Conservation (phyloP, 2,888 invertebrate species). For the Sinotaia quadrata region DNA sequence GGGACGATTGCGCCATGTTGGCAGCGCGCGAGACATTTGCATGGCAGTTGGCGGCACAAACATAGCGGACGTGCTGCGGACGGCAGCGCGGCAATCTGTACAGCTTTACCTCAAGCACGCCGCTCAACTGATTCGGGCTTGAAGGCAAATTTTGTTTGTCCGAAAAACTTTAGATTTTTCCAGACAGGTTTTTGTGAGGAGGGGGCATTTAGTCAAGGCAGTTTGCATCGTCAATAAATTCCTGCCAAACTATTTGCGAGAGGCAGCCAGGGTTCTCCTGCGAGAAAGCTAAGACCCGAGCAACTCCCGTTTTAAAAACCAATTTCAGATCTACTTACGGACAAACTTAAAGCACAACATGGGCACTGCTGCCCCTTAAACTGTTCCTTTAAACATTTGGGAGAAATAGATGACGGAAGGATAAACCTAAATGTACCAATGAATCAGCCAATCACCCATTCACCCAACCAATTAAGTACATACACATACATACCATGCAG, state of each 20-base stretch:
- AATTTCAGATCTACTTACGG: too few relatives aligned
- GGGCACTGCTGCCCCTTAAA: too few relatives aligned
- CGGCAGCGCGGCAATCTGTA: conserved; percentile 24
- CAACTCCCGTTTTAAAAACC: too few relatives aligned
- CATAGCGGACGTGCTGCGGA: conserved; percentile 27
- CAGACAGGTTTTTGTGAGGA: conserved; percentile 26
- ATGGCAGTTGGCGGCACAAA: conserved; percentile 27
- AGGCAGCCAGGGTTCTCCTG: too few relatives aligned
- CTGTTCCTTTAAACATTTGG: too few relatives aligned
- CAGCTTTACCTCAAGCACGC: conserved; percentile 22
- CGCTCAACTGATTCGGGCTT: conserved; percentile 34
- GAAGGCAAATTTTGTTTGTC: conserved; percentile 34
- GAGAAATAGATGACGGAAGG: too few relatives aligned
- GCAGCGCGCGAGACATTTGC: conserved; percentile 20
- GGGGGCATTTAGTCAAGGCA: conserved; percentile 27
- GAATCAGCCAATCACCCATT: too few relatives aligned
- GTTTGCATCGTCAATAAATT: conserved; percentile 35
- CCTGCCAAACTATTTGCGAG: conserved; percentile 35
- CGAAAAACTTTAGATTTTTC: conserved; percentile 35
- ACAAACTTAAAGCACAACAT: too few relatives aligned
- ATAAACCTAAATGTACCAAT: too few relatives aligned
- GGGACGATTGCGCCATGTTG: conserved; percentile 23
- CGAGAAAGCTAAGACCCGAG: too few relatives aligned
- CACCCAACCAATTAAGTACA: too few relatives aligned
- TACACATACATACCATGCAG: too few relatives aligned